phyloP scores from a whole-genome alignment of 2,797 vertebrate species.

The Premnoplex brunnescens region DNA sequence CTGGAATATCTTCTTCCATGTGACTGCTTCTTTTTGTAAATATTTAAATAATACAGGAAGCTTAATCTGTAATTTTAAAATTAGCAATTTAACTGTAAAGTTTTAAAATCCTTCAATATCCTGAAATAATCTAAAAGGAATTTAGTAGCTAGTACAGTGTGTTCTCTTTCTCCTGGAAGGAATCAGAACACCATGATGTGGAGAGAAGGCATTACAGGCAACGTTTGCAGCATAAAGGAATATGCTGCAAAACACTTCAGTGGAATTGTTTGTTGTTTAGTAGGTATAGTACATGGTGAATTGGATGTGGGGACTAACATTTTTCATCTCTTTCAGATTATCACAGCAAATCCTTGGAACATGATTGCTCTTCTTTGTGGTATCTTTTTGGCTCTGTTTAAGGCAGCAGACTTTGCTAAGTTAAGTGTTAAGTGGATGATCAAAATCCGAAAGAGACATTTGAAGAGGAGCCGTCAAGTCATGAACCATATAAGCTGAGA shows the following conservation, averaged over 20 bases:
- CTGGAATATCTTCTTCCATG: neutral
- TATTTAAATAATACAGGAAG: neutral
- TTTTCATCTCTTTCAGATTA: slow-evolving; percentile 81
- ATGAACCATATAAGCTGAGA: slow-evolving; percentile 85
- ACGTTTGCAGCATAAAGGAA: neutral
- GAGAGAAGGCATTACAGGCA: neutral
- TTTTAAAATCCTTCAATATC: neutral
- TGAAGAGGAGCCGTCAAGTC: slow-evolving; percentile 82
- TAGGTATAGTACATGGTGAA: neutral
- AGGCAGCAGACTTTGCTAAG: slow-evolving; percentile 95
- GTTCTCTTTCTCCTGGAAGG: neutral
- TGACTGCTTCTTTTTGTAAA: neutral
- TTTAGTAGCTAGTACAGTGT: neutral
- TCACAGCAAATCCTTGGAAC: slow-evolving; percentile 97
- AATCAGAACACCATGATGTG: neutral
- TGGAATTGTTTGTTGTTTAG: neutral
- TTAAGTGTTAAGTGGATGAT: slow-evolving; percentile 94
- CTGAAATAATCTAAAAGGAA: neutral
- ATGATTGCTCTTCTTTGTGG: slow-evolving; percentile 92
- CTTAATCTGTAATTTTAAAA: neutral
- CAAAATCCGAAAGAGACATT: slow-evolving; percentile 89
- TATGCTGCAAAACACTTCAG: neutral
- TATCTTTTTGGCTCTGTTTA: slow-evolving; percentile 95
- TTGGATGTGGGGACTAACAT: neutral
- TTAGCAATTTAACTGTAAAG: neutral